Evolutionary conservation across 1,140 invertebrate genomes (phyloP).

Genomic region (Heliconius eleuchia): DNA sequence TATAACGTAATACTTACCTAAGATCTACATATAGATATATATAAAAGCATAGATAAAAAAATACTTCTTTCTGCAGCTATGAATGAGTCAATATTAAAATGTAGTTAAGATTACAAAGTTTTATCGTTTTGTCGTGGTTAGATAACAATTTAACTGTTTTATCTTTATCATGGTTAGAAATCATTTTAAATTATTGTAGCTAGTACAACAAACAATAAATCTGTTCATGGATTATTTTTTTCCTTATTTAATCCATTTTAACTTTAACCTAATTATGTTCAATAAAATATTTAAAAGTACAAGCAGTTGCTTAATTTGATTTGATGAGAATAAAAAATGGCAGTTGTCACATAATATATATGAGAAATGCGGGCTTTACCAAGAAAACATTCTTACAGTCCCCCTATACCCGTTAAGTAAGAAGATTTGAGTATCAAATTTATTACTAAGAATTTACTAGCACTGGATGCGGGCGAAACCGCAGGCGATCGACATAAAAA

Average conservation of each 20-base stretch:
- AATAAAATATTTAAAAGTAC: neutral
- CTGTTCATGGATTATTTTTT: neutral
- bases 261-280: too few species aligned
- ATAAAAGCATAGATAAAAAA: too few species aligned
- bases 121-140: too few species aligned
- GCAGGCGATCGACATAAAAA: constrained; percentile 16
- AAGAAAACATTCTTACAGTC: constrained; percentile 20
- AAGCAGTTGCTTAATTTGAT: neutral
- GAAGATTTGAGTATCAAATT: constrained; percentile 21
- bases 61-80: too few species aligned
- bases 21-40: too few species aligned
- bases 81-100: too few species aligned
- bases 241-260: too few species aligned
- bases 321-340: neutral
- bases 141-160: too few species aligned
- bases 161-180: too few species aligned
- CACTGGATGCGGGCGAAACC: constrained; percentile 27
- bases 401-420: constrained; percentile 12
- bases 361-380: constrained; percentile 18
- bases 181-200: too few species aligned
- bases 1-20: too few species aligned
- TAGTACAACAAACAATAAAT: neutral
- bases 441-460: constrained; percentile 18
- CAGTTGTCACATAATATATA: neutral
- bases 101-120: too few species aligned